Percentiles rank a stretch among this genome's conserved stretches.
Conservation (phyloP, 1,140 invertebrate species). For the Rhagoletis pomonella region DNA sequence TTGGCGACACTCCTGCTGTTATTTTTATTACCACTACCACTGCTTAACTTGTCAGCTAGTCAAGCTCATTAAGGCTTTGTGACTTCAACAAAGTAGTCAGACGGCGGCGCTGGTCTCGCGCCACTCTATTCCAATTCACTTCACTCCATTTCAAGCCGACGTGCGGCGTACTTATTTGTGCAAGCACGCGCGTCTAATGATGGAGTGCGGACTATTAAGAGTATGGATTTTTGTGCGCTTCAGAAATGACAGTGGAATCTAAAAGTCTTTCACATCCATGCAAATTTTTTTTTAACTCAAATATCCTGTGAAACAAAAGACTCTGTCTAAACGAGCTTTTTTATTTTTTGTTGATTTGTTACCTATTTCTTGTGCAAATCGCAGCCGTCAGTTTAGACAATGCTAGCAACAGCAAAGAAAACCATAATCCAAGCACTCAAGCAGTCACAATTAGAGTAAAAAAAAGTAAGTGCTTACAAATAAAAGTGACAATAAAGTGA, state of each 20-base stretch:
- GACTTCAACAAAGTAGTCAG: neutral
- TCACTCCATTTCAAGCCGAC: conserved; percentile 17
- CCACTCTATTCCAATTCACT: conserved; percentile 15
- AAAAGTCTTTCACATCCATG: neutral
- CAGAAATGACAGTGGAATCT: neutral
- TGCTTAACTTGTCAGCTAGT: conserved; percentile 4
- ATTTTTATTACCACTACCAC: conserved; percentile 7
- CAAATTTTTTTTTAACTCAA: neutral
- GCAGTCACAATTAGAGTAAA: conserved; percentile 14
- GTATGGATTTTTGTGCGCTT: neutral
- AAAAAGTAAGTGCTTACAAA: neutral
- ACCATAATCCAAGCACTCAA: neutral
- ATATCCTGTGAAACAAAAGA: neutral
- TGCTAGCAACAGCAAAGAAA: neutral
- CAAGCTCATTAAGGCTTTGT: conserved; percentile 32
- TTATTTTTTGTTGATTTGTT: neutral
- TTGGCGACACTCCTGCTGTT: conserved; percentile 44
- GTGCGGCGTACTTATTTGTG: neutral
- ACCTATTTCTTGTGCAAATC: neutral
- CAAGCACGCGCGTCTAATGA: neutral
- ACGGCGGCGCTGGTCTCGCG: neutral
- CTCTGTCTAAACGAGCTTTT: neutral
- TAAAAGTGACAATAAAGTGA: conserved; percentile 15
- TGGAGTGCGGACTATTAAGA: neutral
- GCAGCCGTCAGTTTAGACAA: neutral